A percentile compares a stretch with the other conserved stretches of the same genome.
These are phyloP conservation scores for Malurus melanocephalus DNA, from an alignment of 2,113 vertebrate genomes.

Conservation along the genomic window DNA sequence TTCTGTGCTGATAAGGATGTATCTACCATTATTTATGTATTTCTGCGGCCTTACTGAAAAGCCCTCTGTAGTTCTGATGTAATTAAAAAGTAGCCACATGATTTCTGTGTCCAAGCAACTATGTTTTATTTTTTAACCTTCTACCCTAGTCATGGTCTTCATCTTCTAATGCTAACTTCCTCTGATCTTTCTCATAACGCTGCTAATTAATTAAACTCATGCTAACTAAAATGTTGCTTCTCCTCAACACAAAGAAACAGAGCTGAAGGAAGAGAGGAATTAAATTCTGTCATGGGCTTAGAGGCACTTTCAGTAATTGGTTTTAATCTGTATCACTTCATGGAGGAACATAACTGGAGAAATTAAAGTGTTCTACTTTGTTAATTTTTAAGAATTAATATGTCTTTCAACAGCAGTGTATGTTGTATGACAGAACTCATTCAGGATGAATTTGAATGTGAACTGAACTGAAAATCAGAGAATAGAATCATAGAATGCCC, in stretches of 20 bases:
- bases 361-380: background rate
- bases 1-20: background rate
- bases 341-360: background rate
- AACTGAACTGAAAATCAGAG: background rate
- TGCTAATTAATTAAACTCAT: background rate
- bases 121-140: background rate
- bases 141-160: background rate
- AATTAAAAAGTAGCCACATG: constrained; percentile 21
- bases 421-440: background rate
- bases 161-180: background rate
- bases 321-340: background rate
- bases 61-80: background rate
- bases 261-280: background rate
- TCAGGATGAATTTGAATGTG: too few relatives aligned
- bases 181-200: background rate
- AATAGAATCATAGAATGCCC: background rate
- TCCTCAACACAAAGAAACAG: background rate
- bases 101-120: background rate
- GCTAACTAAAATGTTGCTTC: background rate
- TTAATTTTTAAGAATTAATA: background rate
- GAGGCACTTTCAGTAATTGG: background rate
- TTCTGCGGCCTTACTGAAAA: background rate
- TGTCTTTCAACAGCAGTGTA: background rate
- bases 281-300: background rate
- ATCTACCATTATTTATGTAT: background rate